phyloP scores from a whole-genome alignment of 2,113 vertebrate genomes.

The Heterocephalus glaber region DNA sequence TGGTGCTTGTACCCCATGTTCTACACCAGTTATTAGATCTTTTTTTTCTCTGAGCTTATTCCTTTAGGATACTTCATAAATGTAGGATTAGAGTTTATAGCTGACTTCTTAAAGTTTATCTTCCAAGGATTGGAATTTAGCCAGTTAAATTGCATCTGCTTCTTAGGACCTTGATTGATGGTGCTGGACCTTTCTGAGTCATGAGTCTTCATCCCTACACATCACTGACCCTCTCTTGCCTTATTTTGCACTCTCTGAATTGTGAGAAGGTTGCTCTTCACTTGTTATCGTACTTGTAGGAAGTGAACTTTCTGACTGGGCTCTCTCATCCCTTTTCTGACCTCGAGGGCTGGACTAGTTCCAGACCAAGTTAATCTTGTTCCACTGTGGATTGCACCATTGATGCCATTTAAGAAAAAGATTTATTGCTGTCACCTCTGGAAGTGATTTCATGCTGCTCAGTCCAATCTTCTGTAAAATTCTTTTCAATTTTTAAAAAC shows the following conservation, averaged over 20 bases:
- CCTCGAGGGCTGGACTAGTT: not conserved
- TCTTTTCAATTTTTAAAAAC: not conserved
- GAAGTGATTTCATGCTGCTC: not conserved
- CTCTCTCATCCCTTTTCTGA: not conserved
- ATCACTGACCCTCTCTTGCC: not conserved
- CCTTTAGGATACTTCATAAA: not conserved
- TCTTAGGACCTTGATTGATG: not conserved
- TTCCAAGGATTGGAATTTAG: not conserved
- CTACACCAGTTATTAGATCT: not conserved
- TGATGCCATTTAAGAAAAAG: constrained; percentile 8
- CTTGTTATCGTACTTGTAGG: not conserved
- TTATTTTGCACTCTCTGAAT: not conserved
- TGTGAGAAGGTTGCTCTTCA: not conserved
- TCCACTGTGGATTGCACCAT: not conserved
- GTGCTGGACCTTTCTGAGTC: not conserved
- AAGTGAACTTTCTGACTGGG: not conserved
- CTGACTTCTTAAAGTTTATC: not conserved
- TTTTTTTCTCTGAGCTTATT: not conserved
- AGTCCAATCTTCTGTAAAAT: not conserved
- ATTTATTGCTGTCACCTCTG: not conserved
- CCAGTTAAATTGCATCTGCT: not conserved
- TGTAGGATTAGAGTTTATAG: not conserved
- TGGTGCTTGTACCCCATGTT: not conserved
- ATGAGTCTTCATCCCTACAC: not conserved
- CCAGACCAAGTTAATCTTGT: not conserved